Base-by-base conservation (phyloP, 1,140 invertebrate genomes). In the Drosophila ironensis region DNA sequence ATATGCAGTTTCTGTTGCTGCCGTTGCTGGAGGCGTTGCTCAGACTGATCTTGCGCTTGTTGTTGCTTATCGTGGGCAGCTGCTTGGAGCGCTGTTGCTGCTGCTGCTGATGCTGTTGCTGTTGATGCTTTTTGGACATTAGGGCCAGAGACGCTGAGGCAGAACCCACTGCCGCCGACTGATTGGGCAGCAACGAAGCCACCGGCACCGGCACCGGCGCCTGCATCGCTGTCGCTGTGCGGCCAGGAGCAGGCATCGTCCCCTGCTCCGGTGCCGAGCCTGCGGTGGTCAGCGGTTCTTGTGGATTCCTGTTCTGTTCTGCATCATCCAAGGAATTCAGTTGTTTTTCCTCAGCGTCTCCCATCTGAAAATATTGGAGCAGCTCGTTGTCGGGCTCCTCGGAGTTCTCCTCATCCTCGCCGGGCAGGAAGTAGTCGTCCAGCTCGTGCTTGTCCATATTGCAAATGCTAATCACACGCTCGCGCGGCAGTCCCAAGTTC, bases 341-440 rank as follows among this genome's bases (percentile, higher is more conserved):
- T 89, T 89, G 71, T 88, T 89, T 89, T 88, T 89, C 84, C 78
- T 90, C 89, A 84, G 84, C 90, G 52, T 91, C 90, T 73, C 91
- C 90, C 60, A 93, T 92, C 71, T 94, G 93, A 90, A 96, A 95
- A 91, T 96, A 96, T 90, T 95, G 93, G 73, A 95, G 90, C 60
- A 96, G 86, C 90, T 96, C 95, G 77, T 95, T 94, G 76, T 96
- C 95, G 72, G 94, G 94, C 72, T 95, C 95, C 80, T 96, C 94
- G 35, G 94, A 95, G 89, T 95, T 95, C 66, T 93, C 93, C 35
- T 94, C 93, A 11, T 86, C 93, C 35, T 81, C 86, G 41, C 67
- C 76, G 70, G 90, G 89, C 68, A 96, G 91, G 72, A 89, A 89
- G 88, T 95, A 96, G 90, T 95, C 94, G 77, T 95, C 94, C 28